These are phyloP conservation scores for Polypterus senegalus DNA, from an alignment of 2,113 vertebrate genomes.

Conservation along the genomic window DNA sequence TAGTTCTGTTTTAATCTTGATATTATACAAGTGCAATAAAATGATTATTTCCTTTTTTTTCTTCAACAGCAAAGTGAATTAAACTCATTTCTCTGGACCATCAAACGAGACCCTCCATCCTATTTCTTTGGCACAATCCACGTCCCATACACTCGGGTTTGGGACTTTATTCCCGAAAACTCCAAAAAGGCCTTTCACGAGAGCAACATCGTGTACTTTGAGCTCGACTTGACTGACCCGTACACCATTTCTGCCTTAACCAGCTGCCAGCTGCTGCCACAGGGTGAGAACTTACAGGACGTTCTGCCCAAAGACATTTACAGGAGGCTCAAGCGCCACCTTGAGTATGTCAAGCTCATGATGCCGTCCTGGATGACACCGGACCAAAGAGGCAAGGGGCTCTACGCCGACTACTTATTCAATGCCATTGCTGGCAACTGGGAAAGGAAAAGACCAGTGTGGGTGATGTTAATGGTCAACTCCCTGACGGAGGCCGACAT, in stretches of 20 bases:
- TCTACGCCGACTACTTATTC: constrained; percentile 79
- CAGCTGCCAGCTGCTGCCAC: constrained; percentile 70
- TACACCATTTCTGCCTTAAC: constrained; percentile 67
- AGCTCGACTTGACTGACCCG: constrained; percentile 75
- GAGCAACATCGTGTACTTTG: constrained; percentile 70
- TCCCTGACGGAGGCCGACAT: constrained; percentile 71
- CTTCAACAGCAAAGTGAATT: constrained; percentile 60
- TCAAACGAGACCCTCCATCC: constrained; percentile 69
- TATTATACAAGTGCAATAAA: constrained; percentile 9
- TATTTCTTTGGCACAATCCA: constrained; percentile 82
- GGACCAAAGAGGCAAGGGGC: constrained; percentile 67
- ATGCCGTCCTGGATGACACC: constrained; percentile 82
- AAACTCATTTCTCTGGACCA: constrained; percentile 83
- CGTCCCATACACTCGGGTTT: constrained; percentile 70
- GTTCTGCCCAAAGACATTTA: constrained; percentile 70
- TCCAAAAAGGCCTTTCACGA: constrained; percentile 76
- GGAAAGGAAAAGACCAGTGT: constrained; percentile 72
- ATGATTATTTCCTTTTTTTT: neutral
- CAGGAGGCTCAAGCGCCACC: constrained; percentile 58
- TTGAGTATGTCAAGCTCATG: constrained; percentile 78
- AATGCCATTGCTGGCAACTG: constrained; percentile 79
- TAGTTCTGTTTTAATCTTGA: neutral
- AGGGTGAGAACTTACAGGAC: constrained; percentile 69
- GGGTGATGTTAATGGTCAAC: constrained; percentile 86
- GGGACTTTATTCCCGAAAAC: constrained; percentile 76